Base-by-base conservation (phyloP, 2,113 vertebrate genomes). In the Mirza zaza region DNA sequence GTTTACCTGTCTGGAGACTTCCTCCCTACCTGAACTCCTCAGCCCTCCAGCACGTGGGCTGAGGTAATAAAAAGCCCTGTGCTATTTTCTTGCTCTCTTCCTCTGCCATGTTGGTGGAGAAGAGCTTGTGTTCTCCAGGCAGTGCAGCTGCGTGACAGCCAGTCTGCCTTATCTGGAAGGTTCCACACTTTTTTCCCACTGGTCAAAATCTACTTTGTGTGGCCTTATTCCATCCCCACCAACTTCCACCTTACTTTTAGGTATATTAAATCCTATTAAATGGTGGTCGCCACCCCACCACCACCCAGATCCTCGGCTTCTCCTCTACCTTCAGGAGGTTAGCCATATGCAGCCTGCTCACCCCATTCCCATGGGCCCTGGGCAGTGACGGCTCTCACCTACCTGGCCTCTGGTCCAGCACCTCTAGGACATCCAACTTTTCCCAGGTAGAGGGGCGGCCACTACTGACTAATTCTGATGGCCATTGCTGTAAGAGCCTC, bases 71-170 rank as follows among this genome's bases (percentile, higher is more conserved):
- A 75, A 71, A 52, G 21, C 45, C 17, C 10, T 1, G 36, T 23
- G 39, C 50, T 48, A 29, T 18, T 75, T n/a, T 45, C 59, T 45
- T 0, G 2, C 29, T 63, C n/a, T 10, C n/a, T 10, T 32, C 50
- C 95, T 73, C 34, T 8, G 29, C 32, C n/a, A 21, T 52, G 7
- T 2, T 13, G 21, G 11, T 18, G 29, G 45, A 17, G 42, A 65
- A 34, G 65, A 25, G 11, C 23, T 76, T 6, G 2, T 12, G 67
- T 6, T 36, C 61, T 52, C 20, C n/a, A 39, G 52, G 61, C 27
- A n/a, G 29, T 6, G 8, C 34, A 5, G 27, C 34, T 21, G 11
- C 17, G 5, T 0, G 11, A 14, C 8, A 0, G 48, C 79, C 52
- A 61, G 63, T 23, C 7, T 1, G 45, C 59, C 32, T 0, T 32